Conservation (phyloP, 2,113 vertebrate genomes). For the Callipepla squamata region DNA sequence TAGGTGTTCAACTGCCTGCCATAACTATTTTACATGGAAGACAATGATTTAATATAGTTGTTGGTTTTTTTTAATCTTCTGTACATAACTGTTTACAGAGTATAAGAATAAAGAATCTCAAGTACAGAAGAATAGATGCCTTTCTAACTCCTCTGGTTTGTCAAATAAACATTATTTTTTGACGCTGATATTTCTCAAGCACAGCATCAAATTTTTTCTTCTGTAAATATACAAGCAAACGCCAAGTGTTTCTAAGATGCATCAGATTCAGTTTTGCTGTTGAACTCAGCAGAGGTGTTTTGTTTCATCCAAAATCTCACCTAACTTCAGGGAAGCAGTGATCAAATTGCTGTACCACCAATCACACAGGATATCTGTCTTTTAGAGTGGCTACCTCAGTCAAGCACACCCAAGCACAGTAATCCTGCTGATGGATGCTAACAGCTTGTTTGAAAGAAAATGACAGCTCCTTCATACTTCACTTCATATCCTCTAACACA, state of each 20-base stretch:
- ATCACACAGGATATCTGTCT: not conserved
- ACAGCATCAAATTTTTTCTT: not conserved
- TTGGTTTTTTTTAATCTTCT: not conserved
- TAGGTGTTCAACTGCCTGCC: not conserved
- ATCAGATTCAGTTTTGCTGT: not conserved
- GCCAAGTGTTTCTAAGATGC: not conserved
- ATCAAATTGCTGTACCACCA: not conserved
- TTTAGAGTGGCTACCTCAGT: not conserved
- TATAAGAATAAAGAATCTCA: not conserved
- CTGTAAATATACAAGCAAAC: not conserved
- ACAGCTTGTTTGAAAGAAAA: conserved; percentile 1
- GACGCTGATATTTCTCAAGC: not conserved
- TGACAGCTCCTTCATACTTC: not conserved
- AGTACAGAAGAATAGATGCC: not conserved
- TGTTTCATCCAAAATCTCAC: not conserved
- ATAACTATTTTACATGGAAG: not conserved
- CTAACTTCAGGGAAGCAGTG: not conserved
- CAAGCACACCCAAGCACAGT: not conserved
- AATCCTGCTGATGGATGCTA: not conserved
- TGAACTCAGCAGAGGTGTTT: not conserved
- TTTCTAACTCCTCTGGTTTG: not conserved
- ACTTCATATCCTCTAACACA: not conserved
- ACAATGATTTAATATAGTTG: not conserved
- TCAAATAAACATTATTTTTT: not conserved
- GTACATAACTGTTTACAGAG: not conserved